phyloP scores from a whole-genome alignment of 2,888 invertebrate genomes.

The Rugalucina vietnamica region DNA sequence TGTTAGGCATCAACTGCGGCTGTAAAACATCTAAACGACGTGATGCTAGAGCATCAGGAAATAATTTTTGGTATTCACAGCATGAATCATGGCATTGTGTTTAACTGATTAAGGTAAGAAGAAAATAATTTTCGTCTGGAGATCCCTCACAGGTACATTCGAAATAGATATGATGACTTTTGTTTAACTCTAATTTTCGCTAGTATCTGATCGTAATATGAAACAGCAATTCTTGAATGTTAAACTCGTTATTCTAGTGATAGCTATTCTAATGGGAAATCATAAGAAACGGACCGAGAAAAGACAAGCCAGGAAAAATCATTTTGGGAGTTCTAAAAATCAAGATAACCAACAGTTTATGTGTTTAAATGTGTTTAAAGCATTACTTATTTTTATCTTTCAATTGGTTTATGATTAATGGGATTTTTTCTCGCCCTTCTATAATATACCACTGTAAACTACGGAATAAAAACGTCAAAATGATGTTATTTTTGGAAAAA shows the following conservation, averaged over 20 bases:
- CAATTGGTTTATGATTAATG: too few species aligned
- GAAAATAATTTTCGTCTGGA: not conserved
- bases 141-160: not conserved
- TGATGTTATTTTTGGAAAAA: too few species aligned
- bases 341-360: not conserved
- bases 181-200: slow-evolving; percentile 4
- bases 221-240: slow-evolving; percentile 6
- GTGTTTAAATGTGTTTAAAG: not conserved
- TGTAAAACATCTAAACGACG: too few species aligned
- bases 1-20: too few species aligned
- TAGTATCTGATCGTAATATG: not conserved
- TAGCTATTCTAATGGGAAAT: not conserved
- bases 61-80: too few species aligned
- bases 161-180: not conserved
- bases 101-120: too few species aligned
- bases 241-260: not conserved
- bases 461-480: too few species aligned
- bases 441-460: too few species aligned
- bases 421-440: too few species aligned
- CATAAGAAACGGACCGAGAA: slow-evolving; percentile 9
- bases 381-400: too few species aligned
- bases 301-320: not conserved
- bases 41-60: too few species aligned
- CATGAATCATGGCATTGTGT: too few species aligned
- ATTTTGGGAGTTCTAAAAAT: slow-evolving; percentile 1